Base-by-base conservation (phyloP, 2,888 invertebrate genomes). In the Ethmia dodecea region DNA sequence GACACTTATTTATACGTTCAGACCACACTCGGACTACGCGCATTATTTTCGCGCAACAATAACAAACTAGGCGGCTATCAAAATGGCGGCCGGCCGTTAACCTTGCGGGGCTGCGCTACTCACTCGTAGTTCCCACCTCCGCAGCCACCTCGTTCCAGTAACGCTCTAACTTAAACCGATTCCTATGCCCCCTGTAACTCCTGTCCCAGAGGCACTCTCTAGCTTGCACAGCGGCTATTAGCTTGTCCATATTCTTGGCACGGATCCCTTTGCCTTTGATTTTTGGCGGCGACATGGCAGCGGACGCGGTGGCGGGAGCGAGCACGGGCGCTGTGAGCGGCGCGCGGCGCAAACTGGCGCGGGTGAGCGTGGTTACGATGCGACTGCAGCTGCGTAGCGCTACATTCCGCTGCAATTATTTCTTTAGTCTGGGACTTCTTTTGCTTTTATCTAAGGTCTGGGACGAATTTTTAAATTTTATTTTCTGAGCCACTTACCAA, bases 91-190 rank as follows among this genome's bases (percentile, higher is more conserved):
- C n/a, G 63, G 59, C 46, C 71, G 53, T 59, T 64, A 56, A 66
- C 68, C 65, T 58, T 50, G 5, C 31, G 31, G 18, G 35, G 32
- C 42, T 28, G 34, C 38, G 41, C 24, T 66, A 83, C 83, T 86
- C 51, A 86, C 86, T 81, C 33, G 80, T 73, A 32, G 78, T 77
- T 30, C 86, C 86, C 38, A 86, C 77, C 48, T 84, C 84, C 0
- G 75, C 61, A 0, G 84, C 84, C 11, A 86, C 84, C 52, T 86
- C 86, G 43, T 79, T 83, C 86, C 86, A 86, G 52, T 80, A 86
- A 10, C 84, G 63, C 62, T 83, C 86, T 61, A 81, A 54, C 43
- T 81, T 84, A 47, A 80, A 84, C 35, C 81, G 60, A 59, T 84
- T 86, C 51, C 81, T 62, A 43, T 81, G 84, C 13, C 84, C 84